These are phyloP conservation scores for Oostethus manadensis DNA, from an alignment of 2,113 vertebrate species.

Conservation along the genomic window DNA sequence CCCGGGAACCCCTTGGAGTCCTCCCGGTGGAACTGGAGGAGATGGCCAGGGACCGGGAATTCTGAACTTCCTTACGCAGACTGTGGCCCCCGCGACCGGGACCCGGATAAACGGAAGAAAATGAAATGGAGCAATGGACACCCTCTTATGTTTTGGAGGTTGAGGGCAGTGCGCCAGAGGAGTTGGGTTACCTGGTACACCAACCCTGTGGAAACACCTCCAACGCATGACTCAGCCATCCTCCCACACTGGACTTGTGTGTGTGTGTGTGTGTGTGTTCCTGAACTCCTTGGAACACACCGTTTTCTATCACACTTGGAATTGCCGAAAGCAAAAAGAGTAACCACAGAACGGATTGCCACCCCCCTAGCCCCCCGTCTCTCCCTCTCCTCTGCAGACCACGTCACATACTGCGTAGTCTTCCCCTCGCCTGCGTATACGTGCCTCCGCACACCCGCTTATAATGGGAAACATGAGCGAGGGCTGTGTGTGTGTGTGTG, in stretches of 20 bases:
- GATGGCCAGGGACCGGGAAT: too few relatives aligned
- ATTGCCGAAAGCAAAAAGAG: conserved; percentile 52
- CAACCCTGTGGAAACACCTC: not conserved
- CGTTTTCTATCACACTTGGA: conserved; percentile 26
- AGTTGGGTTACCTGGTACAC: conserved; percentile 34
- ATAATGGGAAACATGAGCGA: conserved; percentile 30
- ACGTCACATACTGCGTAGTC: conserved; percentile 33
- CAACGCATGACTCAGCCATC: not conserved
- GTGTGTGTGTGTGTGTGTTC: conserved; percentile 4
- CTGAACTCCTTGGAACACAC: conserved; percentile 5
- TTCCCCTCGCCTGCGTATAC: conserved; percentile 11
- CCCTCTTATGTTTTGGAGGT: conserved; percentile 13
- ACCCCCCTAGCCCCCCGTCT: conserved; percentile 9
- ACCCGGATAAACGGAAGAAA: too few relatives aligned
- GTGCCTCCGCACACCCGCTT: conserved; percentile 8
- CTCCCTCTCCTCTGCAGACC: not conserved
- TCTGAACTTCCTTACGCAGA: too few relatives aligned
- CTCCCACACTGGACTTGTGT: conserved; percentile 1
- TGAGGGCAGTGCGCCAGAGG: conserved; percentile 5
- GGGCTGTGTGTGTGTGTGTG: conserved; percentile 6
- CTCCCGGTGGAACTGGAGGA: too few relatives aligned
- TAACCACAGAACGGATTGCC: conserved; percentile 21
- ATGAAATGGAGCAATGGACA: too few relatives aligned
- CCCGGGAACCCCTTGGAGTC: too few relatives aligned
- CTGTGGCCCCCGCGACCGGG: too few relatives aligned